A percentile compares a stretch with the other conserved stretches of the same genome.
Evolutionary conservation across 1,140 invertebrate genomes (phyloP).

Genomic region (Hesperophylax magnus): DNA sequence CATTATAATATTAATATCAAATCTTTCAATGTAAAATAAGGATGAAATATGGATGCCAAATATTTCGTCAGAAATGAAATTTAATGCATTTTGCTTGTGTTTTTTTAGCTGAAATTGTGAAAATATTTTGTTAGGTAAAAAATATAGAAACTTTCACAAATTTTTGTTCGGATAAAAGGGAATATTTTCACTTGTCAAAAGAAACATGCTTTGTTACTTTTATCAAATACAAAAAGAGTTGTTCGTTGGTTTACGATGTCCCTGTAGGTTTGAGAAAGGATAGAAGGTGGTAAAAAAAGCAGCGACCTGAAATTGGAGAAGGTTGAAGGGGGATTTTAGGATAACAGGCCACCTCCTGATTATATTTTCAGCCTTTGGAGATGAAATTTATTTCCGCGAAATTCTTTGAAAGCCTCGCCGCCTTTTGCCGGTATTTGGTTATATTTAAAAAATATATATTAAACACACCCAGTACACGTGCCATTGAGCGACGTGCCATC

Average conservation of each 20-base stretch:
- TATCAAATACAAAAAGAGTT: not conserved
- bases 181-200: slow-evolving; percentile 5
- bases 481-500: slow-evolving; percentile 25
- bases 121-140: not conserved
- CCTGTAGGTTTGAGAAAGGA: slow-evolving; percentile 26
- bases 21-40: too few species aligned
- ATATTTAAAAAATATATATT: slow-evolving; percentile 11
- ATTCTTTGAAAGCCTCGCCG: slow-evolving; percentile 11
- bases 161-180: not conserved
- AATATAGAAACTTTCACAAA: too few species aligned
- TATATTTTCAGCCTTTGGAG: slow-evolving; percentile 42
- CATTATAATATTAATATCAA: too few species aligned
- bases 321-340: slow-evolving; percentile 27
- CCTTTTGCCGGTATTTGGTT: not conserved
- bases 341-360: slow-evolving; percentile 44
- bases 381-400: slow-evolving; percentile 43
- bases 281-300: slow-evolving; percentile 19
- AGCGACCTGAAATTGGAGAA: slow-evolving; percentile 31
- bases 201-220: not conserved
- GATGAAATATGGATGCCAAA: too few species aligned
- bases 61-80: too few species aligned
- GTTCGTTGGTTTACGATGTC: slow-evolving; percentile 8
- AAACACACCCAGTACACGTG: slow-evolving; percentile 25
- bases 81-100: too few species aligned
- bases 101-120: too few species aligned